These are phyloP conservation scores for Garra rufa DNA, from an alignment of 2,113 vertebrate genomes.

Conservation along the genomic window DNA sequence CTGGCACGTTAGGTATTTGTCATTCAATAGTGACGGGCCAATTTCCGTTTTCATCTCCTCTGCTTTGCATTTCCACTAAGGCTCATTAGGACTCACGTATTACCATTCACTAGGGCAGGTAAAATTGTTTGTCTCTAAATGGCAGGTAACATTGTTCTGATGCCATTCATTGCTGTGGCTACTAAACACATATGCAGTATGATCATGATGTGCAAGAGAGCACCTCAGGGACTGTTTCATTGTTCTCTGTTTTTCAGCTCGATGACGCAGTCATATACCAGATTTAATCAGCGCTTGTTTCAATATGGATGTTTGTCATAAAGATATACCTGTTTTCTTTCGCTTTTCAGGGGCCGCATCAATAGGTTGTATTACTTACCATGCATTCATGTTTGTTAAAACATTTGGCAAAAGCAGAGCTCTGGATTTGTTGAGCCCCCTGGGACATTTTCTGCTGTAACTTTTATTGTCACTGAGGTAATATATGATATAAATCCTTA, in stretches of 20 bases:
- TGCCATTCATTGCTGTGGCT: slow-evolving; percentile 58
- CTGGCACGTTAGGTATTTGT: slow-evolving; percentile 42
- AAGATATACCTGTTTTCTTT: slow-evolving; percentile 34
- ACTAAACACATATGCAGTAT: slow-evolving; percentile 67
- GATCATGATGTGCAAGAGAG: slow-evolving; percentile 74
- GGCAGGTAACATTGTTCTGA: slow-evolving; percentile 66
- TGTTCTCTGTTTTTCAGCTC: slow-evolving; percentile 55
- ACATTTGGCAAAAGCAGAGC: slow-evolving; percentile 57
- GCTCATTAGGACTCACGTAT: slow-evolving; percentile 69
- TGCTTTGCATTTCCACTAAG: slow-evolving; percentile 74
- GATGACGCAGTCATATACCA: slow-evolving; percentile 39
- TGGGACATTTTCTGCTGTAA: slow-evolving; percentile 54
- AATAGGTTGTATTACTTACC: slow-evolving; percentile 54
- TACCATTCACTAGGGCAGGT: slow-evolving; percentile 61
- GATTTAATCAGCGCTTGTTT: slow-evolving; percentile 60
- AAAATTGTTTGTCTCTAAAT: slow-evolving; percentile 72
- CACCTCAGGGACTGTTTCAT: slow-evolving; percentile 64
- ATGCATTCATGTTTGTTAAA: slow-evolving; percentile 50
- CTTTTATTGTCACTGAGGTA: slow-evolving; percentile 58
- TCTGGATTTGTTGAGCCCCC: slow-evolving; percentile 62
- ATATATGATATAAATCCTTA: slow-evolving; percentile 63
- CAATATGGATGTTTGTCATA: slow-evolving; percentile 61
- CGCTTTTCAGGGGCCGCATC: slow-evolving; percentile 54
- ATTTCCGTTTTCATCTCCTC: slow-evolving; percentile 74
- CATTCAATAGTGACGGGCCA: slow-evolving; percentile 47